These are phyloP conservation scores for Bhutanitis thaidina DNA, from an alignment of 2,888 invertebrate species.

Conservation along the genomic window DNA sequence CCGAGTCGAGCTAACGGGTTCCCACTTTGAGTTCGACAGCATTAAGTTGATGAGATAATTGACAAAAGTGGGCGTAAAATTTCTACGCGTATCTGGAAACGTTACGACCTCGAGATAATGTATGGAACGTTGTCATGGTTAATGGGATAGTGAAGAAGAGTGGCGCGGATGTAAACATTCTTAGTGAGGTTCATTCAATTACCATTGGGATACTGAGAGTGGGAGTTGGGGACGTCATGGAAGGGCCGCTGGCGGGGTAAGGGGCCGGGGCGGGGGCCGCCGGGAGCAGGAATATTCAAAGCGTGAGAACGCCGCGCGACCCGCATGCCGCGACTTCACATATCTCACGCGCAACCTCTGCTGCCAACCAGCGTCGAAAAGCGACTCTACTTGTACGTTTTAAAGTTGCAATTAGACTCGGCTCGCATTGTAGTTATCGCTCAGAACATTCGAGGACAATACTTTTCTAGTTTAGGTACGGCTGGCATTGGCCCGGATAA, in stretches of 20 bases:
- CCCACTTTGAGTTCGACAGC: constrained; percentile 11
- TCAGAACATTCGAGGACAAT: constrained; percentile 77
- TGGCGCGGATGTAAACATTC: constrained; percentile 59
- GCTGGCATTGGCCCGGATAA: constrained; percentile 78
- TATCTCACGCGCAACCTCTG: constrained; percentile 79
- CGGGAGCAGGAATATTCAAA: constrained; percentile 78
- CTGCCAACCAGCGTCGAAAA: constrained; percentile 36
- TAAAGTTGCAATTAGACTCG: constrained; percentile 47
- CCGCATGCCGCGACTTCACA: constrained; percentile 79
- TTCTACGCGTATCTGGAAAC: constrained; percentile 12
- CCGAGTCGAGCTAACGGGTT: constrained; percentile 9
- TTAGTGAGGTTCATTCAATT: constrained; percentile 70
- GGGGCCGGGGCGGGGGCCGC: constrained; percentile 41
- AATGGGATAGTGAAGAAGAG: constrained; percentile 33
- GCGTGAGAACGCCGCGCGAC: constrained; percentile 79
- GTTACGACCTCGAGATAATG: constrained; percentile 6
- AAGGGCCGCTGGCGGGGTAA: constrained; percentile 56
- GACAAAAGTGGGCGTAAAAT: constrained; percentile 16
- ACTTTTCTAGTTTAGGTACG: constrained; percentile 78
- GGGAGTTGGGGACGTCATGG: constrained; percentile 69
- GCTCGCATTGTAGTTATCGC: constrained; percentile 61
- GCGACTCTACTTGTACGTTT: constrained; percentile 39
- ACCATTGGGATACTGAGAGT: constrained; percentile 57
- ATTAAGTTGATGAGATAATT: constrained; percentile 20
- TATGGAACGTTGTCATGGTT: neutral